Evolutionary conservation across 2,113 vertebrate species (phyloP), one percentile per base, ranked within the genome.

Genomic region (Acrocephalus arundinaceus): DNA sequence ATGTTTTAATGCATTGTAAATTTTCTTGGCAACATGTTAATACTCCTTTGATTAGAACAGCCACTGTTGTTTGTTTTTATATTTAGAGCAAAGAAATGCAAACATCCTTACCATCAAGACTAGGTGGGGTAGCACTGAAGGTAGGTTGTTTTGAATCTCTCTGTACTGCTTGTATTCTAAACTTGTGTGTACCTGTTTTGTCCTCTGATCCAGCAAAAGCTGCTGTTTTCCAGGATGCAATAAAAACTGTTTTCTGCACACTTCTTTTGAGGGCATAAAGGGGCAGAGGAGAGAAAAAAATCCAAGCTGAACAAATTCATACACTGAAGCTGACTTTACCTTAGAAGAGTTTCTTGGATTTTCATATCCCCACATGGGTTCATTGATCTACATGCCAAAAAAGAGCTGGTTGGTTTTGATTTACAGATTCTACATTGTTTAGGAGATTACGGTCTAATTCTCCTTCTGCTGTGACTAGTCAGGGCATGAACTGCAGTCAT

Each of bases 361-460:
- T 96, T 90, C 58, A 43, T 85, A 55, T 16, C 61, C 61, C 37
- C 46, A 24, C 41, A 78, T 10, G 2, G 1, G 27, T 91, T 91
- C 78, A 89, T 89, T 91, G 93, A 93, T 95, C 71, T 94, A 52
- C 90, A 41, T 45, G 91, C 82, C 93, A 95, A 75, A 94, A 94
- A 79, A 46, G 68, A 62, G 73, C 59, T 81, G 75, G 24, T 83
- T 93, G 79, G 68, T 94, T 95, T 96, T 95, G 79, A 90, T 95
- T 85, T 94, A 96, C 92, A 77, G 93, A 95, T 95, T 95, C 76
- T 93, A 80, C 92, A 77, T 94, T 96, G 83, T 96, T 97, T 88
- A 91, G 78, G 82, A 77, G 93, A 96, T 96, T 95, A 96, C 39
- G 48, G 68, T 81, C 79, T 96, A 94, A 94, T 87, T 96, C 91